Evolutionary conservation across 2,888 invertebrate species (phyloP).

Genomic region (Carabus problematicus): DNA sequence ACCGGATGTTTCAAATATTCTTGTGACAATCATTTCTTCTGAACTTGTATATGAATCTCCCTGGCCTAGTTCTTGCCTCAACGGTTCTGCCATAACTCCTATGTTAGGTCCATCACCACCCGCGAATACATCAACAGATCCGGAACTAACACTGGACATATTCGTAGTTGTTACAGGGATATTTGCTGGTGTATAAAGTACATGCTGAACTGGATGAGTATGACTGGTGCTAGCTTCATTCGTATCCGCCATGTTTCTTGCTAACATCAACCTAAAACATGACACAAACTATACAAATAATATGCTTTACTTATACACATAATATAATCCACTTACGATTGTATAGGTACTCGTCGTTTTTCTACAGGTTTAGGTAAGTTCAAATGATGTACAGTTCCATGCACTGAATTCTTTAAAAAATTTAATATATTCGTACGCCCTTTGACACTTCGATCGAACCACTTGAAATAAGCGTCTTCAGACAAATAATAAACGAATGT

Average conservation of each 20-base stretch:
- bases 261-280: not conserved
- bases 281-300: not conserved
- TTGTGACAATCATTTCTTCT: not conserved
- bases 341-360: not conserved
- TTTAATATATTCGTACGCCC: slow-evolving; percentile 24
- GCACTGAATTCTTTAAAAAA: slow-evolving; percentile 25
- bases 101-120: slow-evolving; percentile 32
- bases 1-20: slow-evolving; percentile 25
- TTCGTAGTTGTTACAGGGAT: not conserved
- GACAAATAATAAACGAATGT: slow-evolving; percentile 33
- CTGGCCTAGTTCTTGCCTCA: not conserved
- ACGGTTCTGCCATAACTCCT: not conserved
- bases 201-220: slow-evolving; percentile 2
- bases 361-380: slow-evolving; percentile 6
- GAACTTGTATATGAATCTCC: not conserved
- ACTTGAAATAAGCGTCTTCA: slow-evolving; percentile 17
- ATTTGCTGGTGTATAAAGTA: not conserved
- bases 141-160: not conserved
- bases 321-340: too few species aligned
- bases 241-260: not conserved
- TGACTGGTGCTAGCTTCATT: slow-evolving; percentile 8
- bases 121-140: slow-evolving; percentile 17
- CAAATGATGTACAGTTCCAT: slow-evolving; percentile 24
- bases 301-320: too few species aligned
- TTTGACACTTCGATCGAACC: slow-evolving; percentile 29